Percentiles rank a stretch among this genome's conserved stretches.
These are phyloP conservation scores for Chaitophorus viminalis DNA, from an alignment of 2,888 invertebrate species.

Conservation along the genomic window DNA sequence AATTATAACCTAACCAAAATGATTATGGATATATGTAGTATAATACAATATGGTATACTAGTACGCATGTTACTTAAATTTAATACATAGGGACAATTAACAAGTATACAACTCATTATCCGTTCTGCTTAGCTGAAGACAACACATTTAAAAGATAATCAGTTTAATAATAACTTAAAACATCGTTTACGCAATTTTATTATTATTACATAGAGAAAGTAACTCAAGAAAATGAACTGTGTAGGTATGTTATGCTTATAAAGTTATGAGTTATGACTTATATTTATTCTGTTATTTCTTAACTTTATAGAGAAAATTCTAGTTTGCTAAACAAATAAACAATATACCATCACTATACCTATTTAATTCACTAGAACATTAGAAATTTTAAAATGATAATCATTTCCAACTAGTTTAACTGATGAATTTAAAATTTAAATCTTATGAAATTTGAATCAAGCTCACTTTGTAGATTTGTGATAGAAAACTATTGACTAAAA, in stretches of 20 bases:
- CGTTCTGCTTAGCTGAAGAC: slow-evolving; percentile 39
- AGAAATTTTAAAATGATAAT: too few species aligned
- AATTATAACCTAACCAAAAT: too few species aligned
- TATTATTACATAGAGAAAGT: slow-evolving; percentile 52
- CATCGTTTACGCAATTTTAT: slow-evolving; percentile 45
- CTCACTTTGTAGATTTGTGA: too few species aligned
- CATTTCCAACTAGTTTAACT: too few species aligned
- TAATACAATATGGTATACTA: too few species aligned
- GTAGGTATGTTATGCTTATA: too few species aligned
- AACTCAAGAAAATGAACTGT: not conserved
- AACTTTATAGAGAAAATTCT: not conserved
- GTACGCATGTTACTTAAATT: not conserved
- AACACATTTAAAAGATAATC: slow-evolving; percentile 24
- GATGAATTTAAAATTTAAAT: too few species aligned
- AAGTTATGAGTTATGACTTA: not conserved
- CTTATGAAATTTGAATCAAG: too few species aligned
- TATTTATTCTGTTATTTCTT: not conserved
- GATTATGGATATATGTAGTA: not conserved
- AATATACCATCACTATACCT: too few species aligned
- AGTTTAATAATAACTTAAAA: slow-evolving; percentile 29
- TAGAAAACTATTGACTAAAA: too few species aligned
- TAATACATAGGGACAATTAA: not conserved
- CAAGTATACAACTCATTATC: slow-evolving; percentile 4
- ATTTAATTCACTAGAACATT: too few species aligned
- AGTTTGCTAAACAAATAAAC: not conserved